Evolutionary conservation across 1,140 invertebrate species (phyloP), one percentile per base, ranked within the genome.

Genomic region (Philopotamus ludificatus): DNA sequence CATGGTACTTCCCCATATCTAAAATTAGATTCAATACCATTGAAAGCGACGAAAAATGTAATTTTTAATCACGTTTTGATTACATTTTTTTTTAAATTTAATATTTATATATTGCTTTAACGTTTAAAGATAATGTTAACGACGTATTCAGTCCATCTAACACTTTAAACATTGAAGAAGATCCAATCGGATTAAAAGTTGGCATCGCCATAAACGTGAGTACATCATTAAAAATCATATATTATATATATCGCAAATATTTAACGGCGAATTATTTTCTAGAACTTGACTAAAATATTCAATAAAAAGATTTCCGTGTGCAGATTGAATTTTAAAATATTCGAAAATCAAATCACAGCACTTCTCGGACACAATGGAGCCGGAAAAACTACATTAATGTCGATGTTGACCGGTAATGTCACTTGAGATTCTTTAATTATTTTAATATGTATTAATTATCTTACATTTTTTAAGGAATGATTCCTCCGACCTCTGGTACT

Each of bases 1-100:
- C 85, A 1, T 92, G 89, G 88, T 88, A 92, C 71, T 93, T 89
- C 63, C 86, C n/a, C n/a, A n/a, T n/a, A n/a, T n/a, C n/a, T n/a
- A n/a, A n/a, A n/a, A n/a, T n/a, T n/a, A n/a, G n/a, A n/a, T n/a
- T n/a, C n/a, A n/a, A n/a, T n/a, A n/a, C n/a, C n/a, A n/a, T n/a
- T n/a, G n/a, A n/a, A n/a, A n/a, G n/a, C n/a, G n/a, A n/a, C n/a
- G n/a, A n/a, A n/a, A n/a, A n/a, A n/a, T n/a, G n/a, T n/a, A n/a
- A n/a, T n/a, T n/a, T n/a, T n/a, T n/a, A n/a, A n/a, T n/a, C n/a
- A n/a, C n/a, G n/a, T n/a, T n/a, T n/a, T n/a, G n/a, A n/a, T n/a
- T n/a, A n/a, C n/a, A n/a, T n/a, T n/a, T n/a, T n/a, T n/a, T n/a
- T n/a, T n/a, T n/a, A n/a, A n/a, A n/a, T n/a, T n/a, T n/a, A n/a